A percentile compares a stretch with the other conserved stretches of the same genome.
These are phyloP conservation scores for Hippoglossus hippoglossus DNA, from an alignment of 2,797 vertebrate species.

Conservation along the genomic window DNA sequence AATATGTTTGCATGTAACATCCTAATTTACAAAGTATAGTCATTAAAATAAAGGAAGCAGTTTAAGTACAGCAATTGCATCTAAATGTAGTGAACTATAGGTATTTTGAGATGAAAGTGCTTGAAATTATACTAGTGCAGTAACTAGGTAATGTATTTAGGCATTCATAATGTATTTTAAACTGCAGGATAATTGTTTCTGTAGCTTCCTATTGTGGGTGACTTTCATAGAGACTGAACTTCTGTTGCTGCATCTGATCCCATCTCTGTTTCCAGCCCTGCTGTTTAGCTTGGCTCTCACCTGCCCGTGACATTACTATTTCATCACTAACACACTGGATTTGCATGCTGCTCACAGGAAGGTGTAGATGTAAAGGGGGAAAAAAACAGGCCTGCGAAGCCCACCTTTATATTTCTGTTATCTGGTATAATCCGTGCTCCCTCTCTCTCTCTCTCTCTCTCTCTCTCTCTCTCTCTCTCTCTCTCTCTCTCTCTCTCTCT, in stretches of 20 bases:
- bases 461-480: conserved; percentile 30
- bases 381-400: conserved; percentile 29
- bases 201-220: background rate
- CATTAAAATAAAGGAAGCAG: background rate
- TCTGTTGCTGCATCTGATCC: conserved; percentile 31
- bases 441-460: conserved; percentile 35
- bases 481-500: conserved; percentile 35
- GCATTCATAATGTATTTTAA: background rate
- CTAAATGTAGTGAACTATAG: background rate
- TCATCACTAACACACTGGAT: conserved; percentile 45
- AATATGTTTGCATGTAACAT: background rate
- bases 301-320: conserved; percentile 54
- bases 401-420: conserved; percentile 66
- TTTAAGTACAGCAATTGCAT: background rate
- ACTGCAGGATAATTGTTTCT: background rate
- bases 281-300: conserved; percentile 55
- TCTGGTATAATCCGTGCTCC: conserved; percentile 73
- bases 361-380: conserved; percentile 41
- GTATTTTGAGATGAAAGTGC: background rate
- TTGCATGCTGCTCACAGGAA: conserved; percentile 72
- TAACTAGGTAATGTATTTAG: background rate
- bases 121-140: background rate
- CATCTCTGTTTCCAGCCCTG: conserved; percentile 38
- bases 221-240: conserved; percentile 35
- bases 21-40: background rate